Evolutionary conservation across 2,888 invertebrate genomes (phyloP).

Genomic region (Heliconius sara): DNA sequence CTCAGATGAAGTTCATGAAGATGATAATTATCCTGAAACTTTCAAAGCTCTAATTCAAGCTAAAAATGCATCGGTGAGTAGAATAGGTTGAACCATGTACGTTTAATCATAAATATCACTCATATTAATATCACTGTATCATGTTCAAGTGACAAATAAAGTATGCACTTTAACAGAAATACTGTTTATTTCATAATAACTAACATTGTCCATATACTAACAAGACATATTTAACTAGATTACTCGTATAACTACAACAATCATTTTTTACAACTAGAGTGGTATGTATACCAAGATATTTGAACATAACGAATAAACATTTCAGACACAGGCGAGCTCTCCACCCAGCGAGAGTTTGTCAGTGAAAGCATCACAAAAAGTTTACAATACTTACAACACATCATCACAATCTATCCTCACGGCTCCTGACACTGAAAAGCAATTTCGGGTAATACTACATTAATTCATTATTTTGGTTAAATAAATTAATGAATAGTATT

Average conservation of each 20-base stretch:
- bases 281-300: neutral
- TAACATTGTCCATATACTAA: slow-evolving; percentile 48
- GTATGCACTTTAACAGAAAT: slow-evolving; percentile 44
- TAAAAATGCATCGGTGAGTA: slow-evolving; percentile 81
- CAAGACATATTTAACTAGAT: slow-evolving; percentile 29
- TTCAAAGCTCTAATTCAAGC: slow-evolving; percentile 87
- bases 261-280: neutral
- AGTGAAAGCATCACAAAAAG: slow-evolving; percentile 81
- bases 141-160: slow-evolving; percentile 45
- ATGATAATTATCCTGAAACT: slow-evolving; percentile 87
- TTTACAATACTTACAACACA: slow-evolving; percentile 73
- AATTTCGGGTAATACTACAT: slow-evolving; percentile 70
- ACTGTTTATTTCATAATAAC: slow-evolving; percentile 45
- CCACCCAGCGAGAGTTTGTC: slow-evolving; percentile 77
- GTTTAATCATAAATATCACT: slow-evolving; percentile 41
- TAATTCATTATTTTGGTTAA: slow-evolving; percentile 30
- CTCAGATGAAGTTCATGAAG: slow-evolving; percentile 83
- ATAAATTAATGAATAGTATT: slow-evolving; percentile 43
- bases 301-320: slow-evolving; percentile 51
- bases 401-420: slow-evolving; percentile 71
- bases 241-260: neutral
- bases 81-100: slow-evolving; percentile 38
- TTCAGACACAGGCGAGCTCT: slow-evolving; percentile 80
- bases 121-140: slow-evolving; percentile 44
- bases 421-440: slow-evolving; percentile 69